Base-by-base conservation (phyloP, 1,140 invertebrate species). In the Lepidurus apus region DNA sequence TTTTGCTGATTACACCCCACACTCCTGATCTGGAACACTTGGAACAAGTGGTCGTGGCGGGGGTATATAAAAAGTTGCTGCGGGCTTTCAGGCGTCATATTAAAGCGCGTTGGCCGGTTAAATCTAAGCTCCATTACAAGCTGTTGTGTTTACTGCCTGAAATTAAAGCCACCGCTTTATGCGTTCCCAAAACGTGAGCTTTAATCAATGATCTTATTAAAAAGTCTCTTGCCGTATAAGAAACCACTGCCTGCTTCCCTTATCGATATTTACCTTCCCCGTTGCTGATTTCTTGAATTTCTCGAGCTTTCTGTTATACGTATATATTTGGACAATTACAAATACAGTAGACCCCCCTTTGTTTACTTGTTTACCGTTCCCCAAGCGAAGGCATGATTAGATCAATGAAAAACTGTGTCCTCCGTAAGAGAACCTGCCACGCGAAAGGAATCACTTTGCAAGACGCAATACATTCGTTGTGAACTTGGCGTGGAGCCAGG, bases 371-470 rank as follows among this genome's bases (percentile, higher is more conserved):
- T 13, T 65, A n/a, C 3, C 21, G 17, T n/a, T 65, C 53, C 9
- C 53, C 53, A 65, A 21, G 17, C 8, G 13, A 65, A 65, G 53
- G 1, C 53, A 65, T 17, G 17, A 65, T 65, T n/a, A 65, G 53
- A 81, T 85, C 87, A 89, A 80, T 87, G 86, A 84, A 92, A 93
- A 44, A 89, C 87, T 1, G 89, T 90, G 82, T 93, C 92, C 80
- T 91, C 89, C 7, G 90, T 89, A 82, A 93, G 93, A 53, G 91
- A 91, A 13, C 91, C 91, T 74, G 89, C 88, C 42, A 93, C 82
- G 78, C 91, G 84, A 81, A 91, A 91, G 79, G 89, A 88, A 73
- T 91, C 88, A 44, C 88, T 87, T 75, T 88, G 86, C 1, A 93
- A 83, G 42, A 89, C 86, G 74, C 89, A 90, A 80, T 89, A 90